Evolutionary conservation across 2,888 invertebrate genomes (phyloP).

Genomic region (Dromius quadrimaculatus): DNA sequence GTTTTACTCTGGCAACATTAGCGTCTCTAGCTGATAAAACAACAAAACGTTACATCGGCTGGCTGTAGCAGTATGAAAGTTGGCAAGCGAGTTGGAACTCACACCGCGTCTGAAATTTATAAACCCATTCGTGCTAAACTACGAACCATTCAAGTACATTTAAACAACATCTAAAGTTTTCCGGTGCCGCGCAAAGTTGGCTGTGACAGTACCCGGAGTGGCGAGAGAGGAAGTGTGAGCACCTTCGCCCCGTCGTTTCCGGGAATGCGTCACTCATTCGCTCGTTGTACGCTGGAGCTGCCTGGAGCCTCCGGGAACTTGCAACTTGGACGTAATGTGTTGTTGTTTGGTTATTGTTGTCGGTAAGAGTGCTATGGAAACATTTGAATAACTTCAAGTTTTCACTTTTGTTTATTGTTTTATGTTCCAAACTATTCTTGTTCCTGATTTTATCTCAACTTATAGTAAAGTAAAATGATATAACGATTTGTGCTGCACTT

Average conservation of each 20-base stretch:
- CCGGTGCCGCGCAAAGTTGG: constrained; percentile 46
- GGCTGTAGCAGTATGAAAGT: constrained; percentile 17
- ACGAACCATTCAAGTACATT: constrained; percentile 51
- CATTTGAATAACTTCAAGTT: constrained; percentile 25
- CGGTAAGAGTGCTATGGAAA: constrained; percentile 11
- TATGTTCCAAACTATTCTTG: constrained; percentile 7
- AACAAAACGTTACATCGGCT: constrained; percentile 41
- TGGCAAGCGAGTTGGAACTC: constrained; percentile 43
- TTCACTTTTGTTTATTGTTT: constrained; percentile 17
- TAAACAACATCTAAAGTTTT: constrained; percentile 51
- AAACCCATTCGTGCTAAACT: constrained; percentile 51
- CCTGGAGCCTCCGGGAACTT: background rate
- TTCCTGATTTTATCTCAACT: no score
- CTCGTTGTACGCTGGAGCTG: background rate
- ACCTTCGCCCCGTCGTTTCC: constrained; percentile 22
- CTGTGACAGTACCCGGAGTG: constrained; percentile 29
- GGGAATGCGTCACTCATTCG: constrained; percentile 31
- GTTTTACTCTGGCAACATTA: background rate
- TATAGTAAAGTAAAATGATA: no score
- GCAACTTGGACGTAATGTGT: background rate
- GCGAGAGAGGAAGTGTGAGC: background rate
- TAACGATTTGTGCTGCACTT: no score
- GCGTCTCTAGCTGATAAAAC: constrained; percentile 20
- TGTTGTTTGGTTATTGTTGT: constrained; percentile 17
- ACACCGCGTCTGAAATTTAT: constrained; percentile 48